Base-by-base conservation (phyloP, 2,797 vertebrate genomes). In the Aeoliscus strigatus region DNA sequence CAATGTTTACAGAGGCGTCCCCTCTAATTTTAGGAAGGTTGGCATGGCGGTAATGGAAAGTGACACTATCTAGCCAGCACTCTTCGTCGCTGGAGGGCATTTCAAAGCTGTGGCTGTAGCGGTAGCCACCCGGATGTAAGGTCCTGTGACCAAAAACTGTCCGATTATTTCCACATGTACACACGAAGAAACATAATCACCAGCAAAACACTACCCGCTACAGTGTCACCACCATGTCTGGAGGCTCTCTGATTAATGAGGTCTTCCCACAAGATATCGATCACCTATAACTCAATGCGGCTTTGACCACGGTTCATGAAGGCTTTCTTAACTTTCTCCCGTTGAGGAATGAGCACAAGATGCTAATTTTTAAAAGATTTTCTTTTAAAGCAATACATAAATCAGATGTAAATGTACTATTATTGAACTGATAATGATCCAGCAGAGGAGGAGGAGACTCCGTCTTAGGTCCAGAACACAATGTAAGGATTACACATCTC, bases 11-110 rank as follows among this genome's bases (percentile, higher is more conserved):
- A 73, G 45, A 67, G 46, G 46, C 56, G 8, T 66, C 69, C 73
- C 41, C 70, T 77, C 58, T 79, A 51, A 74, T 80, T 82, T 78
- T 66, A 70, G 70, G 55, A 42, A 63, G 39, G 55, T 60, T 47
- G 42, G 59, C 59, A 43, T 43, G 41, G 72, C 14, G 6, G 51
- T 81, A 84, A 86, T 83, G 70, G 73, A 79, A 82, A 83, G 77
- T 77, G 80, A 84, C 82, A 77, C 70, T 60, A 75, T 81, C 67
- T 69, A 63, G 65, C 70, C 61, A 74, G 75, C 68, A 42, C 65
- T 73, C 52, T 45, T 73, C 56, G 41, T 63, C 6, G 44, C 82
- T 52, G 29, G 28, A 57, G 81, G 80, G 68, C 62, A 60, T 75
- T 67, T 66, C 54, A 70, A 60, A 78, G 67, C 55, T 44, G 60